A percentile compares a stretch with the other conserved stretches of the same genome.
Evolutionary conservation across 2,113 vertebrate species (phyloP).

Genomic region (Brienomyrus brachyistius): DNA sequence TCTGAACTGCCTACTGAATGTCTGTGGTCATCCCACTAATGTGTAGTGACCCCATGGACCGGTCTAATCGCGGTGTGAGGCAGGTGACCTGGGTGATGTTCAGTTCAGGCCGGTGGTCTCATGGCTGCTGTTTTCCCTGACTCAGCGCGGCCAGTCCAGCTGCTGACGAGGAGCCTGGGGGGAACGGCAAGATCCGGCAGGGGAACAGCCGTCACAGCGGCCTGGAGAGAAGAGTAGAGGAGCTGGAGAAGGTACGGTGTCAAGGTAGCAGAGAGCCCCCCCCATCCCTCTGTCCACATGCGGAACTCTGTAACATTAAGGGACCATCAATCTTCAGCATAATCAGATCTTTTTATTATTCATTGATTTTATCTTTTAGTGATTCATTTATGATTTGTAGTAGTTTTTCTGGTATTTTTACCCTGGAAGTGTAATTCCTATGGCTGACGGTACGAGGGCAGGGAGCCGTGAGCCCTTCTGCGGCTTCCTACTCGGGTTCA

Average conservation of each 20-base stretch:
- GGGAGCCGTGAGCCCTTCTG: neutral
- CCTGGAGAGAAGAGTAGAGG: slow-evolving; percentile 85
- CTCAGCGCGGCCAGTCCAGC: neutral
- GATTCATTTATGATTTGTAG: neutral
- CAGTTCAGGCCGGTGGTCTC: neutral
- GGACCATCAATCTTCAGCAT: neutral
- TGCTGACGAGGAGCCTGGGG: slow-evolving; percentile 67
- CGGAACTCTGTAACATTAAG: neutral
- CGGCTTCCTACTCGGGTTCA: neutral
- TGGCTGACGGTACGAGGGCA: neutral
- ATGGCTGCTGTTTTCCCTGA: neutral
- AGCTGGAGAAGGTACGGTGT: slow-evolving; percentile 79
- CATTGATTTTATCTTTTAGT: neutral
- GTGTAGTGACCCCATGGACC: neutral
- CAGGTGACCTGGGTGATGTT: neutral
- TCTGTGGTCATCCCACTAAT: neutral
- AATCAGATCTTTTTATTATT: neutral
- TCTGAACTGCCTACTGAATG: neutral
- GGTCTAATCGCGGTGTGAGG: neutral
- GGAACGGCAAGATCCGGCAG: slow-evolving; percentile 59
- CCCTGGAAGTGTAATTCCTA: neutral
- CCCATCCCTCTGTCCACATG: neutral
- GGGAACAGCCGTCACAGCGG: slow-evolving; percentile 47
- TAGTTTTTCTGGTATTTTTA: neutral
- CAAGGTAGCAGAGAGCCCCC: neutral